phyloP scores from a whole-genome alignment of 2,113 vertebrate genomes.

The Antigone vipio region DNA sequence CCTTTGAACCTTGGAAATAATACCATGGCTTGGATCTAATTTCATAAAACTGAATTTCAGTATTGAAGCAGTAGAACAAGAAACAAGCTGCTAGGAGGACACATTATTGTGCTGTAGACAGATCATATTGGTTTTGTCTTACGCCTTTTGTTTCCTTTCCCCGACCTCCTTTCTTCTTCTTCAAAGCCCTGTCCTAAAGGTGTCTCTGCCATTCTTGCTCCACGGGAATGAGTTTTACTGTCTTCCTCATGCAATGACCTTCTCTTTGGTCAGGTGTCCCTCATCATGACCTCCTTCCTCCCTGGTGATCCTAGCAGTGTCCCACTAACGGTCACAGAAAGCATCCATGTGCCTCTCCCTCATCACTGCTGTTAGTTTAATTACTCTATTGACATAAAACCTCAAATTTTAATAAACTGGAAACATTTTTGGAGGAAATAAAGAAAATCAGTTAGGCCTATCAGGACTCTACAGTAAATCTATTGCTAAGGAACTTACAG shows the following conservation, averaged over 20 bases:
- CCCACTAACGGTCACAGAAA: fast-evolving
- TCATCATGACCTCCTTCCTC: not conserved
- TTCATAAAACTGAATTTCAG: not conserved
- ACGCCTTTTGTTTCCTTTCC: too few relatives aligned
- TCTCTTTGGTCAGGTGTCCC: not conserved
- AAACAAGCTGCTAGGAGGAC: not conserved
- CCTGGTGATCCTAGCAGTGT: not conserved
- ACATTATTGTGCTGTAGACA: too few relatives aligned
- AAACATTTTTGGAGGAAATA: not conserved
- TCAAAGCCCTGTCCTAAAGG: not conserved
- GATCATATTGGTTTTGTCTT: too few relatives aligned
- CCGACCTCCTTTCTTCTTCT: too few relatives aligned
- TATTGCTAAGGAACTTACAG: not conserved
- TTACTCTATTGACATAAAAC: not conserved
- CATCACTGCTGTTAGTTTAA: not conserved
- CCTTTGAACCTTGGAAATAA: not conserved
- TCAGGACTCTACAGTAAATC: not conserved
- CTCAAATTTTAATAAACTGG: not conserved
- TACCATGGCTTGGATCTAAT: not conserved
- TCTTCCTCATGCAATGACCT: not conserved
- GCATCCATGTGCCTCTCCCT: not conserved
- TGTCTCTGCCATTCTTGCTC: not conserved
- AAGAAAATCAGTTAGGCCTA: not conserved
- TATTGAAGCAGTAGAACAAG: not conserved
- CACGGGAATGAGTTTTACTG: not conserved